A percentile compares a stretch with the other conserved stretches of the same genome.
These are phyloP conservation scores for Caenorhabditis imperialis DNA, from an alignment of 2,888 invertebrate species.

Conservation along the genomic window DNA sequence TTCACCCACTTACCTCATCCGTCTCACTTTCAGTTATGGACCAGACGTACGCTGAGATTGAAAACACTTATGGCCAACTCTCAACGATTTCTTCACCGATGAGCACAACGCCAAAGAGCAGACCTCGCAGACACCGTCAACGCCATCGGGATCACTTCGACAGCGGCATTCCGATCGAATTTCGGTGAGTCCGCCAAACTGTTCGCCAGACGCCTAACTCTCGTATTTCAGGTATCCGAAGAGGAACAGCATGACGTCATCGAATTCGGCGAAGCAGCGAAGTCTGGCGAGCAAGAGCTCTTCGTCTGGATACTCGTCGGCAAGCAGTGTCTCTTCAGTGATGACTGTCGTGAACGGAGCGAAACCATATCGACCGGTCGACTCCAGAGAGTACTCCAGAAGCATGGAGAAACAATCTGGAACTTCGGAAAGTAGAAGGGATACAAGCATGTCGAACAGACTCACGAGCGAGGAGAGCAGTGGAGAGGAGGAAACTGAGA, in stretches of 20 bases:
- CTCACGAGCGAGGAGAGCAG: slow-evolving; percentile 1
- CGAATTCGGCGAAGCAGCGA: slow-evolving; percentile 3
- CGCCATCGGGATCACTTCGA: slow-evolving; percentile 15
- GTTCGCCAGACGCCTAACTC: neutral
- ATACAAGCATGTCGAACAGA: slow-evolving; percentile 3
- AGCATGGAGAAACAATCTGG: neutral
- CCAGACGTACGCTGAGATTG: slow-evolving; percentile 40
- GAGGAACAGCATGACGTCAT: slow-evolving; percentile 38
- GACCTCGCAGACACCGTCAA: slow-evolving; percentile 16
- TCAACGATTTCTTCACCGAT: slow-evolving; percentile 5
- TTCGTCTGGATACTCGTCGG: slow-evolving; percentile 46
- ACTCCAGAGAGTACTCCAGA: neutral
- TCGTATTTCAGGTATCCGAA: slow-evolving; percentile 44
- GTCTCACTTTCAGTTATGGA: slow-evolving; percentile 27
- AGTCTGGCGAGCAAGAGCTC: slow-evolving; percentile 45
- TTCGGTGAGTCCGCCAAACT: slow-evolving; percentile 18
- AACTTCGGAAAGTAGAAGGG: neutral
- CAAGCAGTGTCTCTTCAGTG: slow-evolving; percentile 33
- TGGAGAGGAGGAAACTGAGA: slow-evolving; percentile 5
- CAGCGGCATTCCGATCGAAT: slow-evolving; percentile 46
- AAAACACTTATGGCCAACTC: neutral
- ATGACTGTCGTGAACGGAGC: slow-evolving; percentile 34
- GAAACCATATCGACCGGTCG: slow-evolving; percentile 19
- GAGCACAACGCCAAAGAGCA: slow-evolving; percentile 4
- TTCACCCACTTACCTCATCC: neutral